Evolutionary conservation across 2,797 vertebrate genomes (phyloP).

Genomic region (Hafferia zeledoni): DNA sequence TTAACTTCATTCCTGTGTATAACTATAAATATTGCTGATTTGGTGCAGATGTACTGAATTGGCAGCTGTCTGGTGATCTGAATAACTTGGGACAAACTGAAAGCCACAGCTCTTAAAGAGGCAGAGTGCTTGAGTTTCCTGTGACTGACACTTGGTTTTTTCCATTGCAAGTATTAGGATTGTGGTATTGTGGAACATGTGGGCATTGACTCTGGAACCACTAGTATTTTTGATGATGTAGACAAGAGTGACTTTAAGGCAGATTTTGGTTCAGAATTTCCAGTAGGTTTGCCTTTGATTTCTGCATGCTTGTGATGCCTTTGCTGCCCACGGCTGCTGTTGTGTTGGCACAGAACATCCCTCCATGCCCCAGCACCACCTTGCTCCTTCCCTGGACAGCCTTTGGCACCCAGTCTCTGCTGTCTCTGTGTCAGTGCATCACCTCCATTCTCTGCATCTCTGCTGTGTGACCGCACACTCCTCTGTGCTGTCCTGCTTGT

Average conservation of each 20-base stretch:
- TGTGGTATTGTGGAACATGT: conserved; percentile 71
- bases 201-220: conserved; percentile 75
- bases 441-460: not conserved
- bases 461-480: not conserved
- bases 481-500: not conserved
- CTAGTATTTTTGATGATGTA: conserved; percentile 79
- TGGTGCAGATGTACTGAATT: not conserved
- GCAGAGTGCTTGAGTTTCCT: not conserved
- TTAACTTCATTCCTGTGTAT: not conserved
- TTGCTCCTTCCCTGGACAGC: not conserved
- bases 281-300: conserved; percentile 75
- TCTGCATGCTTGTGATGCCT: not conserved
- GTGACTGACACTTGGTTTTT: conserved; percentile 37
- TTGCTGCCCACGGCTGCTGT: not conserved
- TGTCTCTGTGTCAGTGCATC: fast-evolving
- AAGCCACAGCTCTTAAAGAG: not conserved
- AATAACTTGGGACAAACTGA: not conserved
- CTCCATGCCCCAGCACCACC: not conserved
- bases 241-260: conserved; percentile 81
- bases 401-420: not conserved
- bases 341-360: not conserved
- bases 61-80: not conserved
- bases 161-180: conserved; percentile 68
- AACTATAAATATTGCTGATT: not conserved
- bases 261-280: conserved; percentile 81